Evolutionary conservation across 2,113 vertebrate genomes (phyloP), one percentile per base, ranked within the genome.

Genomic region (Nothoprocta pentlandii): DNA sequence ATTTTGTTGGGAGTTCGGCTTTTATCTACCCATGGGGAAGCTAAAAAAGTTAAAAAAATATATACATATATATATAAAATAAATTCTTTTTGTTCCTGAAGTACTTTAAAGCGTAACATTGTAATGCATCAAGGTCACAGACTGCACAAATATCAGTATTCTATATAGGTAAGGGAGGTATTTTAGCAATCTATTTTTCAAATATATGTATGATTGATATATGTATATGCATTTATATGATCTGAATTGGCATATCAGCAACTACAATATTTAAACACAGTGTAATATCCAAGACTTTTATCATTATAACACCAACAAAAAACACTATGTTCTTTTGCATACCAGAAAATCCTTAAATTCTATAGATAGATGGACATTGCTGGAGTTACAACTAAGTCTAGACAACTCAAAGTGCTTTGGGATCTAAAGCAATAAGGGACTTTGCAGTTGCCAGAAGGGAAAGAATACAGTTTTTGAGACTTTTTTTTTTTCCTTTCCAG

Each of bases 11-110:
- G 98, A 14, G 98, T 99, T 95, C 98, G 98, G 44, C 98, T 98
- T 71, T 99, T 98, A 96, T 99, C 99, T 95, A 99, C 99, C 99
- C 99, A 99, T 1, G 99, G 99, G 64, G 99, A 99, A 68, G 99
- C 99, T 99, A 84, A 70, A 94, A 94, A 90, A 17, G 12, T 83
- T 36, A 41, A 80, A 34, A 21, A 41, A 44, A 8, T 2, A 58
- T 34, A 39, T 39, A 39, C 8, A 39, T 39, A 39, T 39, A 39
- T 39, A 39, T 39, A 39, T 54, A 80, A 47, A 70, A 16, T 10
- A 51, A 30, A 62, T 34, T n/a, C 19, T 49, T 49, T 49, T 49
- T 49, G 8, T 49, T 49, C n/a, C 20, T 54, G 32, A 36, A 80
- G 28, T 78, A 56, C 16, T 80, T 74, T 12, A 47, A 46, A 17